These are phyloP conservation scores for Steinernema carpocapsae DNA, from an alignment of 2,888 invertebrate species.

Conservation along the genomic window DNA sequence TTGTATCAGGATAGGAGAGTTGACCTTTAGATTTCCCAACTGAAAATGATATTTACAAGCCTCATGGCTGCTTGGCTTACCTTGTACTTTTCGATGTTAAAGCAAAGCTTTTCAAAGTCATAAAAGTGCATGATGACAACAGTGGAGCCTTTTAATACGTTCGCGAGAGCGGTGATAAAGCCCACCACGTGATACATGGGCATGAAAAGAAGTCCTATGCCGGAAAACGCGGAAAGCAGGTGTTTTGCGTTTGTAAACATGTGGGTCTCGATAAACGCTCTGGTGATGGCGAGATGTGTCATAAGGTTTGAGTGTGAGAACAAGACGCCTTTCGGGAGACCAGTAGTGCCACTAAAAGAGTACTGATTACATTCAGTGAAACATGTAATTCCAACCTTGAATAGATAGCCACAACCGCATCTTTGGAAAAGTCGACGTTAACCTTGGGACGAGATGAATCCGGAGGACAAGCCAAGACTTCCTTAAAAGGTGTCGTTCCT, in stretches of 20 bases:
- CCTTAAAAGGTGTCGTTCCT: neutral
- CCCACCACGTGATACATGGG: neutral
- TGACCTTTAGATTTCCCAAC: conserved; percentile 73
- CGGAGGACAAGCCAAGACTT: neutral
- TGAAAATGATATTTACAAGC: too few relatives aligned
- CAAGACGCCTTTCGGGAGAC: too few relatives aligned
- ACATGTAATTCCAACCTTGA: neutral
- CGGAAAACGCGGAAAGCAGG: neutral
- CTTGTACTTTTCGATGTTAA: too few relatives aligned
- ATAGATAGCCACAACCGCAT: too few relatives aligned
- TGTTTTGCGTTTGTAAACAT: neutral
- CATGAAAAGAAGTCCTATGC: neutral
- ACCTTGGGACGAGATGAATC: neutral
- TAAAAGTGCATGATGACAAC: too few relatives aligned
- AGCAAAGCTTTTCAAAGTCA: too few relatives aligned
- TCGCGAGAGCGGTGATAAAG: neutral
- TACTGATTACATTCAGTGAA: too few relatives aligned
- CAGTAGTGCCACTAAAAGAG: neutral
- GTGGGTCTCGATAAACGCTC: neutral
- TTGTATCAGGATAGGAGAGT: conserved; percentile 83
- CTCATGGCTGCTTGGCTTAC: neutral
- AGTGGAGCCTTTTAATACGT: too few relatives aligned
- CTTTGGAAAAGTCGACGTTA: neutral
- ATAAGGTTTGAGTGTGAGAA: too few relatives aligned
- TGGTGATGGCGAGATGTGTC: too few relatives aligned